Conservation (phyloP, 1,140 invertebrate species). For the Arion vulgaris region DNA sequence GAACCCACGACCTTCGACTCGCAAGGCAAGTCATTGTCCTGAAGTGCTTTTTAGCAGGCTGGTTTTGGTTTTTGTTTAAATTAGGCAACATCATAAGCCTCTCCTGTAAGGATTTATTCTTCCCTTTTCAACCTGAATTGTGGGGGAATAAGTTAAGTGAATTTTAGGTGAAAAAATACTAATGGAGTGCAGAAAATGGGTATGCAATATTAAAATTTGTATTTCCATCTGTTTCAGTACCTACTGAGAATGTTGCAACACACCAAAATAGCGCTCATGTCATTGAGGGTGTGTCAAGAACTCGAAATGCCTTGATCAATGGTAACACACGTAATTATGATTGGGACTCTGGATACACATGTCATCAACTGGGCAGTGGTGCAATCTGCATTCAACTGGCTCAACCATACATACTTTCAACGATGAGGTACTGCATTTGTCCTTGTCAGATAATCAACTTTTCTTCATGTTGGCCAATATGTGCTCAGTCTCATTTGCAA, state of each 20-base stretch:
- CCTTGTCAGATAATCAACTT: too few species aligned
- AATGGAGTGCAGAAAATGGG: background rate
- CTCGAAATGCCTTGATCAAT: conserved; percentile 95
- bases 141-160: too few species aligned
- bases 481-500: too few species aligned
- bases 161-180: background rate
- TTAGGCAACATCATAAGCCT: too few species aligned
- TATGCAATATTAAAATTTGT: background rate
- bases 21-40: too few species aligned
- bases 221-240: conserved; percentile 78
- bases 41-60: too few species aligned
- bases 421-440: conserved; percentile 86
- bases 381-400: conserved; percentile 94
- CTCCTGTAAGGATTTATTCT: too few species aligned
- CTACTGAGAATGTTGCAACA: conserved; percentile 92
- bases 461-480: too few species aligned
- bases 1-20: too few species aligned
- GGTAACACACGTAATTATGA: conserved; percentile 95
- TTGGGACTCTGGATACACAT: conserved; percentile 99
- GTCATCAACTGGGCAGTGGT: conserved; percentile 97
- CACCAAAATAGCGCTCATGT: conserved; percentile 90
- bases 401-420: conserved; percentile 94
- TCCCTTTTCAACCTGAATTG: too few species aligned
- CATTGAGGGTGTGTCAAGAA: conserved; percentile 93
- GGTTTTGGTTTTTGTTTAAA: too few species aligned